Conservation (phyloP, 2,888 invertebrate genomes). For the Amblyjoppa proteus region DNA sequence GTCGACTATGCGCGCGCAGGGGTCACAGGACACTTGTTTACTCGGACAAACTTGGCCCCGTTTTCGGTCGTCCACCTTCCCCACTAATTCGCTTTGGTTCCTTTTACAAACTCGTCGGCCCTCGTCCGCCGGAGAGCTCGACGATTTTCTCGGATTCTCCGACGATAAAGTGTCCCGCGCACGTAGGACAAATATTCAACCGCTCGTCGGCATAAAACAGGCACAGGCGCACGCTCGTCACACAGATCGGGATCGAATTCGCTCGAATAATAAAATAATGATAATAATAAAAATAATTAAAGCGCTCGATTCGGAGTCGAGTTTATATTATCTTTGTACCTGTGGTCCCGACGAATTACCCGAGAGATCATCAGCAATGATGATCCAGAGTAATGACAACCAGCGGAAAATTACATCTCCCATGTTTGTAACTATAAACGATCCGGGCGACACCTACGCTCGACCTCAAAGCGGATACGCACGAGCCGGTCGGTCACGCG, state of each 20-base stretch:
- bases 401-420: neutral
- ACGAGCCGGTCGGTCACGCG: slow-evolving; percentile 27
- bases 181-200: neutral
- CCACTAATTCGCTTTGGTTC: slow-evolving; percentile 81
- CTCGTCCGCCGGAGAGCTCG: slow-evolving; percentile 15
- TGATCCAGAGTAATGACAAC: slow-evolving; percentile 15
- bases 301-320: slow-evolving; percentile 5
- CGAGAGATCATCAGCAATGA: neutral
- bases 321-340: slow-evolving; percentile 1
- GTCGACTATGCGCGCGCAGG: slow-evolving; percentile 66
- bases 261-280: neutral
- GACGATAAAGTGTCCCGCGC: neutral
- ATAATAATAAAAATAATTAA: slow-evolving; percentile 21
- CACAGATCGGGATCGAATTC: neutral
- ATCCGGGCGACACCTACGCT: slow-evolving; percentile 49
- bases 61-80: slow-evolving; percentile 84
- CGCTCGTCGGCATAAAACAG: neutral
- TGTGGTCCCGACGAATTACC: neutral
- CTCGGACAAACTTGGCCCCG: slow-evolving; percentile 82
- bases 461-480: slow-evolving; percentile 45
- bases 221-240: neutral
- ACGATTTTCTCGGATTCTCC: slow-evolving; percentile 1
- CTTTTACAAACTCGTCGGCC: slow-evolving; percentile 70
- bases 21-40: slow-evolving; percentile 81
- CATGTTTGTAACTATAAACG: slow-evolving; percentile 10